phyloP scores from a whole-genome alignment of 2,888 invertebrate genomes.

The Cheilosia grossa region DNA sequence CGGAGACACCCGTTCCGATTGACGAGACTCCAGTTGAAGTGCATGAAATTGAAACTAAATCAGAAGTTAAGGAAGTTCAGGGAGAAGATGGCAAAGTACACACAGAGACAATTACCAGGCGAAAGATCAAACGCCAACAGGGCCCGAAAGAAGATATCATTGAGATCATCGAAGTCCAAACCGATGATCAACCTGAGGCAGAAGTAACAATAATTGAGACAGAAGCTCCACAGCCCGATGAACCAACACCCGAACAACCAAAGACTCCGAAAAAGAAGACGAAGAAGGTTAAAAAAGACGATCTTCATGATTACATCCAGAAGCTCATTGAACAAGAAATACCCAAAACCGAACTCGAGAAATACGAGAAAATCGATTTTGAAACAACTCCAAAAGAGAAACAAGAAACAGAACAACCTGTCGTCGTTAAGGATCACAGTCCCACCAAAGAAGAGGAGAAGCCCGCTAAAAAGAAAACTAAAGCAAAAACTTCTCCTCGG shows the following conservation, averaged over 20 bases:
- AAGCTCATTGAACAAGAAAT: slow-evolving; percentile 79
- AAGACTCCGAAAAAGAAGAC: slow-evolving; percentile 80
- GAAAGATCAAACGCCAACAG: slow-evolving; percentile 82
- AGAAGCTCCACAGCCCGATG: slow-evolving; percentile 78
- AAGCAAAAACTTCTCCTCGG: slow-evolving; percentile 73
- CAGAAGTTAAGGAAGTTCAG: slow-evolving; percentile 82
- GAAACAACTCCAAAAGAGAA: slow-evolving; percentile 78
- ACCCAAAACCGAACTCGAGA: slow-evolving; percentile 81
- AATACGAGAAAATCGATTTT: slow-evolving; percentile 82
- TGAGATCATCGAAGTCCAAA: slow-evolving; percentile 81
- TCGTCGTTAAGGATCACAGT: slow-evolving; percentile 78
- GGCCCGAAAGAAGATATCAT: slow-evolving; percentile 81
- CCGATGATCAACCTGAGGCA: slow-evolving; percentile 80
- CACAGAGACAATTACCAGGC: slow-evolving; percentile 82
- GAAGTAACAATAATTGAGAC: slow-evolving; percentile 79
- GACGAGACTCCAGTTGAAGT: slow-evolving; percentile 76
- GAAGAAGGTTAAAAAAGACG: slow-evolving; percentile 80
- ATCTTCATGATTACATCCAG: slow-evolving; percentile 80
- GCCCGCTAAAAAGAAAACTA: slow-evolving; percentile 78
- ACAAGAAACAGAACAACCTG: slow-evolving; percentile 64
- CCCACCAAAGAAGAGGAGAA: slow-evolving; percentile 78
- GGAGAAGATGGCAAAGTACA: slow-evolving; percentile 82
- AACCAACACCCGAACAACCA: slow-evolving; percentile 78
- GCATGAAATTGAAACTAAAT: slow-evolving; percentile 82
- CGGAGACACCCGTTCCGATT: slow-evolving; percentile 71